phyloP scores from a whole-genome alignment of 2,113 vertebrate species.

The Actenoides hombroni region DNA sequence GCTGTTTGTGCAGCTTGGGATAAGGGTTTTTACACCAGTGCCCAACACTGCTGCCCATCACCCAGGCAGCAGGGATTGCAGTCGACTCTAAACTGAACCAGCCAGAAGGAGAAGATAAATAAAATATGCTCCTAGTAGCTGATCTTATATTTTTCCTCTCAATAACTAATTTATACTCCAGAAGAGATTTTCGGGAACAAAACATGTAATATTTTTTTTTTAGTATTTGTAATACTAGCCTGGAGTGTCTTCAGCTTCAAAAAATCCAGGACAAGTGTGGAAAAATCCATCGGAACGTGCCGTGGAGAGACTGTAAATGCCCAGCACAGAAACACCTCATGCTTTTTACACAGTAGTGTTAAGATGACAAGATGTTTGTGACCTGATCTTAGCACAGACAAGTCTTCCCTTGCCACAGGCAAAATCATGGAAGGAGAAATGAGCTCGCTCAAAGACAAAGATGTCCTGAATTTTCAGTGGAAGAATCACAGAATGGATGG shows the following conservation, averaged over 20 bases:
- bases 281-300: not conserved
- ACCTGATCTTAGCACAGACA: not conserved
- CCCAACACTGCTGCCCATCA: not conserved
- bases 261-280: not conserved
- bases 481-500: not conserved
- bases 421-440: not conserved
- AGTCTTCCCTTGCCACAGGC: not conserved
- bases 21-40: not conserved
- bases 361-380: not conserved
- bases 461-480: not conserved
- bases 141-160: not conserved
- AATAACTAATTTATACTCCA: not conserved
- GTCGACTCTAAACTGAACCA: not conserved
- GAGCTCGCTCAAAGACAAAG: not conserved
- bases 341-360: not conserved
- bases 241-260: not conserved
- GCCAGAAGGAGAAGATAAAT: not conserved
- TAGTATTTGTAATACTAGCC: not conserved
- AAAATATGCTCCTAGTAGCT: not conserved
- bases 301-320: not conserved
- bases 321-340: not conserved
- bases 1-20: rapidly evolving
- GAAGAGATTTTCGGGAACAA: not conserved
- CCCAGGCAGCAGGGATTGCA: rapidly evolving
- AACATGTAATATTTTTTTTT: not conserved